Percentiles rank a stretch among this genome's conserved stretches.
These are phyloP conservation scores for Oncorhynchus mykiss DNA, from an alignment of 2,113 vertebrate genomes.

Conservation along the genomic window DNA sequence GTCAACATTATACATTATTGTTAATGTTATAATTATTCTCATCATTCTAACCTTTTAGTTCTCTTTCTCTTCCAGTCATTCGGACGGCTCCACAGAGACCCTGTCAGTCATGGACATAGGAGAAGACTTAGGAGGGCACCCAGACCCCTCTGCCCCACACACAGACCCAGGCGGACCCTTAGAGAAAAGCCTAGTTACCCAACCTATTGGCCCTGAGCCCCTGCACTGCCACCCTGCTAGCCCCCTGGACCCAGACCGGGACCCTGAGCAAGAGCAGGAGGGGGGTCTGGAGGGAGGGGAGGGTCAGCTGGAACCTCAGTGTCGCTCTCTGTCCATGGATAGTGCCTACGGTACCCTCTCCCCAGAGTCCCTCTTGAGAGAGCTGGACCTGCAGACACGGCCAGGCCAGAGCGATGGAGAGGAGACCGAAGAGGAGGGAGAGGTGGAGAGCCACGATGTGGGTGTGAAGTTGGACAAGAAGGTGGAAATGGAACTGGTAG, in stretches of 20 bases:
- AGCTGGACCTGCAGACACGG: constrained; percentile 48
- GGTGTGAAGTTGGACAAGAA: constrained; percentile 47
- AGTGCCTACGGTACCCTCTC: constrained; percentile 94
- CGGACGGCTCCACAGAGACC: constrained; percentile 87
- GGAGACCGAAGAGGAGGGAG: constrained; percentile 24
- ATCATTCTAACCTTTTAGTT: constrained; percentile 11
- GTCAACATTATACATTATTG: no score
- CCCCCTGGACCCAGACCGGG: constrained; percentile 16
- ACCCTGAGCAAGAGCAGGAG: constrained; percentile 32
- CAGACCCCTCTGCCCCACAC: constrained; percentile 62
- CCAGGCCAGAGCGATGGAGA: constrained; percentile 54
- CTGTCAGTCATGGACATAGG: constrained; percentile 77
- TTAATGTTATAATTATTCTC: not conserved
- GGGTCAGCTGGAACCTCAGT: constrained; percentile 59
- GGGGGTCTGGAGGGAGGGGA: constrained; percentile 31
- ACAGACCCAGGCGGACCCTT: constrained; percentile 52
- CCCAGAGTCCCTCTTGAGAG: constrained; percentile 74
- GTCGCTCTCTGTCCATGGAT: constrained; percentile 87
- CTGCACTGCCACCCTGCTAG: constrained; percentile 18
- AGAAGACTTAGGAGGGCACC: constrained; percentile 62
- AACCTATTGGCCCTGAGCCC: constrained; percentile 1
- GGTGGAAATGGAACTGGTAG: not conserved
- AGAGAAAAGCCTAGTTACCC: constrained; percentile 55
- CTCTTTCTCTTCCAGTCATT: constrained; percentile 72
- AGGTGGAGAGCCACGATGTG: constrained; percentile 48